phyloP scores from a whole-genome alignment of 2,113 vertebrate genomes.

The Pseudois nayaur region DNA sequence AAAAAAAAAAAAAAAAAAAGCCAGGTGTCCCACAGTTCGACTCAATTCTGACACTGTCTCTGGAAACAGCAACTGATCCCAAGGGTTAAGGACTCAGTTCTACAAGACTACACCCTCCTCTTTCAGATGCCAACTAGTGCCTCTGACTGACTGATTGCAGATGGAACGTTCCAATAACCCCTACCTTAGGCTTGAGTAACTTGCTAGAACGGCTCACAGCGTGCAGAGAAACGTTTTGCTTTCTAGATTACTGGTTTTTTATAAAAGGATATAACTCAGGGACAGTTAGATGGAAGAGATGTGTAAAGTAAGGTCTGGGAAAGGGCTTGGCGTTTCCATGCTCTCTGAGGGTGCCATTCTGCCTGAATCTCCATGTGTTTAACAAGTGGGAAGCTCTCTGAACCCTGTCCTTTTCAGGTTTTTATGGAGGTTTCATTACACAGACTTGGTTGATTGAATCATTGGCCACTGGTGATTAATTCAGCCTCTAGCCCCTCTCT shows the following conservation, averaged over 20 bases:
- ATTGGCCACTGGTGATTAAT: not conserved
- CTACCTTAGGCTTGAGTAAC: not conserved
- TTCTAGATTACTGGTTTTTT: not conserved
- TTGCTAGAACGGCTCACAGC: not conserved
- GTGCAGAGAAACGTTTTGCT: not conserved
- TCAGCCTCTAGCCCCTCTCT: not conserved
- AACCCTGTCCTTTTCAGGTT: not conserved
- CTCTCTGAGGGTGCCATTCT: not conserved
- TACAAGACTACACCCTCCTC: not conserved
- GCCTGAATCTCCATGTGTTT: not conserved
- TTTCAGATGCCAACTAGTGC: not conserved
- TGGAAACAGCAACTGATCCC: not conserved
- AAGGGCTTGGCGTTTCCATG: not conserved
- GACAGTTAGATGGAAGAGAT: not conserved
- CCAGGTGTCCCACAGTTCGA: not conserved
- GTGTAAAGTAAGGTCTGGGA: not conserved
- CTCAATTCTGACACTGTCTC: not conserved
- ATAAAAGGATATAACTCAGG: not conserved
- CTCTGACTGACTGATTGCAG: not conserved
- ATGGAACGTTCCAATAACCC: not conserved
- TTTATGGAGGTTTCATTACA: not conserved
- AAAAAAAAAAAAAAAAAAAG: not conserved
- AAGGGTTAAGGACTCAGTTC: not conserved
- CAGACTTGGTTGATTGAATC: not conserved
- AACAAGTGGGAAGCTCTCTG: not conserved